Percentiles rank a stretch among this genome's conserved stretches.
phyloP scores from a whole-genome alignment of 1,140 invertebrate genomes.

The Pogonomyrmex barbatus region DNA sequence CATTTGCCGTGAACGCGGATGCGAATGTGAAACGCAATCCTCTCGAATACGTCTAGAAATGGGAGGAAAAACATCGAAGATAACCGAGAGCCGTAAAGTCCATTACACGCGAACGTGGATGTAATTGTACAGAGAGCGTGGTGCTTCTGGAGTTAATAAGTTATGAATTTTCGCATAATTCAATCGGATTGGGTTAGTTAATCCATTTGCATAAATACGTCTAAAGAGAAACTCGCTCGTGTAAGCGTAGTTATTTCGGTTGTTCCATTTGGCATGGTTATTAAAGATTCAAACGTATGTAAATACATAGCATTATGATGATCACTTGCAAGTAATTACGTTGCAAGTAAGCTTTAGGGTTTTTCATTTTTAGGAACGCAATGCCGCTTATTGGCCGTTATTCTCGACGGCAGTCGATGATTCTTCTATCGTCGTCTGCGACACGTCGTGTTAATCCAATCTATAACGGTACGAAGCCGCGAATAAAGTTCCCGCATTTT shows the following conservation, averaged over 20 bases:
- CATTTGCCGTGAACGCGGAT: not conserved
- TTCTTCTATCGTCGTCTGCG: not conserved
- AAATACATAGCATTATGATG: not conserved
- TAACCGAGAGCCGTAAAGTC: not conserved
- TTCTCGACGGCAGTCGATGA: not conserved
- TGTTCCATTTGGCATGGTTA: not conserved
- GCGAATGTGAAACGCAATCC: not conserved
- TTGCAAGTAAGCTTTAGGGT: too few relatives aligned
- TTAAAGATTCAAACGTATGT: conserved; percentile 33
- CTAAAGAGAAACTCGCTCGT: not conserved
- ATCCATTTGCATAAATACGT: conserved; percentile 24
- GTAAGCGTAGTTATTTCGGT: not conserved
- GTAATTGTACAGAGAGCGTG: conserved; percentile 14
- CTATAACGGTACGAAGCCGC: not conserved
- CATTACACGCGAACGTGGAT: too few relatives aligned
- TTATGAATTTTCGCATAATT: conserved; percentile 6
- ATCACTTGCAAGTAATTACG: not conserved
- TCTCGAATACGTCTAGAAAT: not conserved
- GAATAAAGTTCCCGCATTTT: conserved; percentile 20
- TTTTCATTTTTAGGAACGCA: not conserved
- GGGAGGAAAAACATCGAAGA: not conserved
- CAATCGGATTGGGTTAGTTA: not conserved
- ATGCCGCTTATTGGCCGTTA: not conserved
- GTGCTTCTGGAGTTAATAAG: conserved; percentile 3
- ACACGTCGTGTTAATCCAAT: not conserved